A percentile compares a stretch with the other conserved stretches of the same genome.
phyloP scores from a whole-genome alignment of 1,140 invertebrate species.

The Gryon sp. region DNA sequence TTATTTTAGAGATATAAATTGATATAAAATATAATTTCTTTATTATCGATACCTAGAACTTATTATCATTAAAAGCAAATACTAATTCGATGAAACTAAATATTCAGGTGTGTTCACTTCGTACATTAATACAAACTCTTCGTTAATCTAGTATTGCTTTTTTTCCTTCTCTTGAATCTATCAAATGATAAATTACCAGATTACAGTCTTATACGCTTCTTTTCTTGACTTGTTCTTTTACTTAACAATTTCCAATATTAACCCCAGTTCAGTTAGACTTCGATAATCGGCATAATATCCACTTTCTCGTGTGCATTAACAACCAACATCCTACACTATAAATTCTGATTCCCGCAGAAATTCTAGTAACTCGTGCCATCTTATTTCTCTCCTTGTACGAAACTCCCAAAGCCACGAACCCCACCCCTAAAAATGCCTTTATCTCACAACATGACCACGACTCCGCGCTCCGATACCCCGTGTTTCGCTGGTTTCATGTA shows the following conservation, averaged over 20 bases:
- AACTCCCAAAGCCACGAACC: constrained; percentile 43
- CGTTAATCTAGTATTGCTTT: constrained; percentile 25
- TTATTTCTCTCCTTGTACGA: constrained; percentile 26
- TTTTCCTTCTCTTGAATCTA: constrained; percentile 9
- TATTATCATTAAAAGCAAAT: too few relatives aligned
- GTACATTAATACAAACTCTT: constrained; percentile 17
- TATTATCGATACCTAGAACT: too few relatives aligned
- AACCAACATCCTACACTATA: constrained; percentile 32
- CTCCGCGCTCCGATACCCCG: constrained; percentile 37
- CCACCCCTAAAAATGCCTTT: constrained; percentile 45
- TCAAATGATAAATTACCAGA: constrained; percentile 47
- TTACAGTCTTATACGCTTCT: constrained; percentile 39
- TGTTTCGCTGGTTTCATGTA: constrained; percentile 49
- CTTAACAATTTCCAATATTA: constrained; percentile 43
- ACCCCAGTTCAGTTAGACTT: constrained; percentile 16
- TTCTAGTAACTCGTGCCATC: constrained; percentile 46
- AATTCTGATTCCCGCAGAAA: constrained; percentile 47
- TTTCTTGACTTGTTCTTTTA: constrained; percentile 13
- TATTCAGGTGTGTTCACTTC: background rate
- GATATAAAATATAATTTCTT: too few relatives aligned
- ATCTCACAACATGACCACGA: constrained; percentile 51
- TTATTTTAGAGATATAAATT: too few relatives aligned
- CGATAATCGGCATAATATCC: constrained; percentile 44
- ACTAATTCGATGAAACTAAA: too few relatives aligned
- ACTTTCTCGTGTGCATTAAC: constrained; percentile 44